A percentile compares a stretch with the other conserved stretches of the same genome.
These are phyloP conservation scores for Phortica okadai DNA, from an alignment of 2,888 invertebrate species.

Conservation along the genomic window DNA sequence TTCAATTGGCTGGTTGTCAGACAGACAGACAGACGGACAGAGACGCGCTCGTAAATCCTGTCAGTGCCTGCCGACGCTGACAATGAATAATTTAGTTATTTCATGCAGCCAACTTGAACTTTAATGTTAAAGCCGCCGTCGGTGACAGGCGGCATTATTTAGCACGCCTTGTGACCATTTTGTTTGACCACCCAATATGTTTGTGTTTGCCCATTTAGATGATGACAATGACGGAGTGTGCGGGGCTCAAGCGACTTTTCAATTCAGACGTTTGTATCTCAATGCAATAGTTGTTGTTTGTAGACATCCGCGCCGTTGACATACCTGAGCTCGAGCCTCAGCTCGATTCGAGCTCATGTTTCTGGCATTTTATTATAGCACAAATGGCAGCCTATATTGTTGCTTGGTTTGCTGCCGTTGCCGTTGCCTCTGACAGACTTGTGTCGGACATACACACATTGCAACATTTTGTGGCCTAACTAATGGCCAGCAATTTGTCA, in stretches of 20 bases:
- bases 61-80: slow-evolving; percentile 51
- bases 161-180: not conserved
- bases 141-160: slow-evolving; percentile 15
- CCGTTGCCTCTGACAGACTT: slow-evolving; percentile 19
- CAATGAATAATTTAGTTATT: slow-evolving; percentile 71
- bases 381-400: slow-evolving; percentile 16
- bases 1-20: not conserved
- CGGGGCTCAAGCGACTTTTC: not conserved
- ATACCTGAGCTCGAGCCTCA: not conserved
- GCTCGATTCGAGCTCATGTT: not conserved
- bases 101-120: slow-evolving; percentile 51
- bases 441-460: not conserved
- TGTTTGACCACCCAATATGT: slow-evolving; percentile 24
- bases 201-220: not conserved
- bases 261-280: not conserved
- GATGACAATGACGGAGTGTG: not conserved
- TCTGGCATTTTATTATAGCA: not conserved
- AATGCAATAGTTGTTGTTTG: not conserved
- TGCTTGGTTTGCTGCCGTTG: not conserved
- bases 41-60: not conserved
- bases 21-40: not conserved
- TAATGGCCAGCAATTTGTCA: slow-evolving; percentile 62
- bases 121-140: slow-evolving; percentile 50
- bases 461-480: slow-evolving; percentile 52
- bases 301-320: not conserved